phyloP scores from a whole-genome alignment of 2,113 vertebrate species.

The Serinus canaria region DNA sequence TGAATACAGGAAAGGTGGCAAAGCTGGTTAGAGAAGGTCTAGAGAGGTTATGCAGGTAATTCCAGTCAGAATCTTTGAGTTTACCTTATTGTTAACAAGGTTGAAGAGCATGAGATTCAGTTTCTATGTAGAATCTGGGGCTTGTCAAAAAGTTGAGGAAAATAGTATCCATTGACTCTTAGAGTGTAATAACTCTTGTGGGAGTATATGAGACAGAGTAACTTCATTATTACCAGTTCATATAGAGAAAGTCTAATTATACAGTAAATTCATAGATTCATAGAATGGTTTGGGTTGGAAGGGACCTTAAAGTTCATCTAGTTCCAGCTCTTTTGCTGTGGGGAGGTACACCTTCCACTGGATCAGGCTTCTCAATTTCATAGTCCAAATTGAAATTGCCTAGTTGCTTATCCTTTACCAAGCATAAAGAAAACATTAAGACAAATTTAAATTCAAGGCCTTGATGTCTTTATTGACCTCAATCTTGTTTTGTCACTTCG shows the following conservation, averaged over 20 bases:
- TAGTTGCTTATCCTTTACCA: neutral
- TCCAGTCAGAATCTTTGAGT: neutral
- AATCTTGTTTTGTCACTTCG: neutral
- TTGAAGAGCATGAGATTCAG: neutral
- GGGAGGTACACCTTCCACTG: neutral
- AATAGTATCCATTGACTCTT: neutral
- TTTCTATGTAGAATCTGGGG: neutral
- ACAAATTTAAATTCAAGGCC: neutral
- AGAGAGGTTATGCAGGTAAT: neutral
- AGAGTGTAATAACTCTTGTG: neutral
- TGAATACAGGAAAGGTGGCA: neutral
- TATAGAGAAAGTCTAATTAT: neutral
- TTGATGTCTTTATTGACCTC: neutral
- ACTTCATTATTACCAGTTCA: neutral
- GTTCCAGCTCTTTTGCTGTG: neutral
- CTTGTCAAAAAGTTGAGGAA: neutral
- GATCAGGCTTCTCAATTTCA: neutral
- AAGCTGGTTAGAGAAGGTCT: neutral
- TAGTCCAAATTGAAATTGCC: neutral
- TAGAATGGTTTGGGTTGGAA: neutral
- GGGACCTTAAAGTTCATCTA: neutral
- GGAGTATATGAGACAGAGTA: neutral
- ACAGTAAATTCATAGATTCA: neutral
- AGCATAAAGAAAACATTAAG: neutral
- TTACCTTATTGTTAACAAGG: neutral